Evolutionary conservation across 2,888 invertebrate genomes (phyloP), one percentile per base, ranked within the genome.

Genomic region (Drosophila greeni): DNA sequence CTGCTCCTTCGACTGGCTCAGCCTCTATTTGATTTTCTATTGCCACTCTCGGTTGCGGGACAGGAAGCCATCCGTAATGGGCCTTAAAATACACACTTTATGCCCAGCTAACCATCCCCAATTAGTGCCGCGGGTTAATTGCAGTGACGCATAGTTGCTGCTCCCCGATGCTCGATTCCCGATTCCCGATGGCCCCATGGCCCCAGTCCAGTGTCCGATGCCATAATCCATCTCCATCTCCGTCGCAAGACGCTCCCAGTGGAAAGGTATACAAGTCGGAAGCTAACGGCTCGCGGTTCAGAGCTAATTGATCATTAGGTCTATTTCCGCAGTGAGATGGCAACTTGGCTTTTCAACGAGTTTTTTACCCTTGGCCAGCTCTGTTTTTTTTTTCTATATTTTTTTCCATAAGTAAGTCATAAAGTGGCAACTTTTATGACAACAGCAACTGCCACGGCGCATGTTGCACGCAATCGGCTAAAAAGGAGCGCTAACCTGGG

Each of bases 221-320:
- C 26, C 26, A 23, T 37, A 26, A 45, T 37, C 59, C 45, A 55
- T 47, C 33, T 58, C 43, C 58, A 45, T 68, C 72, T 42, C 55
- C 58, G 45, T 20, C 9, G 45, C 36, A 55, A 26, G 58, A 42
- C 73, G 73, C 73, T 47, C 80, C 78, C 57, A 69, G 69, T 59
- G 24, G 60, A 42, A 26, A 55, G 26, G 36, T 43, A 43, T 26
- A 43, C 55, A 61, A 82, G 64, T 80, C 82, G 81, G 77, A 80
- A 79, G 75, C 77, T 73, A 82, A 79, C 79, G 80, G 70, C 51
- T 47, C 69, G 57, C 69, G 58, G 43, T 64, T 74, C 64, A 49
- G 73, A 82, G 76, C 82, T 84, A 82, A 82, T 84, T 82, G 81
- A 82, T 82, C 81, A 84, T 82, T 82, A 82, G 82, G 76, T 82